Evolutionary conservation across 23 tunicate species (phyloP), one percentile per base, ranked within the genome.

Genomic region (Halocynthia roretzi): DNA sequence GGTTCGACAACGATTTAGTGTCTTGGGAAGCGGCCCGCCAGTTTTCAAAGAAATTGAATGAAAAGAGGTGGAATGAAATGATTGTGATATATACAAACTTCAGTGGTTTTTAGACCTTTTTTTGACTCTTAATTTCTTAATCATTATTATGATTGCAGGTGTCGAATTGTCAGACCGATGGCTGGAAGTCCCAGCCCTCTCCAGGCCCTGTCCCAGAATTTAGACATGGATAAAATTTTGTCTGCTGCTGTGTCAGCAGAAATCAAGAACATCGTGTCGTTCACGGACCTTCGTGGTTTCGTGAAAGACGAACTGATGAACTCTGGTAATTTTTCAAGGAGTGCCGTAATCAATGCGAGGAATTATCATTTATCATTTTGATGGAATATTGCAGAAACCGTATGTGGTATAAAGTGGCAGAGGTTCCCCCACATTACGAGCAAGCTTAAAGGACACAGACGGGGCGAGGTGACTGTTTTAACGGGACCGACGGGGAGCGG

Each of bases 401-500:
- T 74, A 14, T 74, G 63, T 74, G 89, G 89, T 21, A 67, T 84
- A 20, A 76, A 77, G 8, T 84, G 81, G 79, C 71, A 67, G 52
- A 56, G 94, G 51, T 88, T 77, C 65, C 51, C 73, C 12, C 60
- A 77, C 7, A 67, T 88, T 18, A 82, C 75, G 21, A 61, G 71
- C 50, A 88, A 73, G 66, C 73, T 88, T 10, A 85, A 85, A 70
- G 94, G 94, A 8, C 83, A 82, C 55, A 73, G 93, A n/a, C 71
- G 77, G 10, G 93, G 93, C 12, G 93, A 87, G 71, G 68, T 87
- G 63, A 87, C 93, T 6, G 61, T 87, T 10, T 8, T 87, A 14
- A 82, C 93, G 15, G 93, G 93, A 18, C 87, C 81, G 7, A 87
- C 93, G 7, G 93, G 93, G n/a, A 73, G 68, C 12, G 93, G 93